These are phyloP conservation scores for Hyposoter didymator DNA, from an alignment of 2,888 invertebrate genomes.

Conservation along the genomic window DNA sequence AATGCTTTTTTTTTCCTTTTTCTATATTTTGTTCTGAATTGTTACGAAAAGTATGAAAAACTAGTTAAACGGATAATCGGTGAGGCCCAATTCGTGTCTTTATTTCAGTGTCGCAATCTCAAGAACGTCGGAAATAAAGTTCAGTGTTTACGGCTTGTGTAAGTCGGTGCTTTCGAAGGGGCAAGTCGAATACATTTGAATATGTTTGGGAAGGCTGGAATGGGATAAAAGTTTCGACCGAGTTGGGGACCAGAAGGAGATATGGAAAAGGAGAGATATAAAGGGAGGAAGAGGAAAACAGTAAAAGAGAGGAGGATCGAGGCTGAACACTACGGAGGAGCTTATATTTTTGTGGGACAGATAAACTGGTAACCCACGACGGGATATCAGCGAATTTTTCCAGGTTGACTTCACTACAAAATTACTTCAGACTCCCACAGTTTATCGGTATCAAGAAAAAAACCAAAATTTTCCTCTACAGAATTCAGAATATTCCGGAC, in stretches of 20 bases:
- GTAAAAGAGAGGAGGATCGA: background rate
- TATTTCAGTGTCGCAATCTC: background rate
- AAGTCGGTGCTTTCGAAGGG: background rate
- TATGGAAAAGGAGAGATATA: background rate
- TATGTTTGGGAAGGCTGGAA: conserved; percentile 5
- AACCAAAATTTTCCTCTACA: background rate
- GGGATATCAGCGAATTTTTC: background rate
- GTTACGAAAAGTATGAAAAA: background rate
- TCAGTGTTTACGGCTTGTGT: conserved; percentile 1
- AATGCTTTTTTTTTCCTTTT: background rate
- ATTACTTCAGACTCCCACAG: background rate
- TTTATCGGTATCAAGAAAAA: background rate
- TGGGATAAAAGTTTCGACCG: background rate
- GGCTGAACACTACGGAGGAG: background rate
- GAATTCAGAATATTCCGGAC: background rate
- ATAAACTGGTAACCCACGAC: background rate
- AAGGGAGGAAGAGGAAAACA: background rate
- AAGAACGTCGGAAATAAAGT: conserved; percentile 2
- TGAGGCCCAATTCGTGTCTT: background rate
- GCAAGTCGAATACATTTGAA: conserved; percentile 16
- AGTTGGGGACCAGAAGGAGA: background rate
- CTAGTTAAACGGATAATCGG: background rate
- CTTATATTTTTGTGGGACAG: background rate
- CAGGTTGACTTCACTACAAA: background rate
- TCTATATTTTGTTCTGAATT: background rate